Conservation (phyloP, 2,888 invertebrate species). For the Spodoptera exigua region DNA sequence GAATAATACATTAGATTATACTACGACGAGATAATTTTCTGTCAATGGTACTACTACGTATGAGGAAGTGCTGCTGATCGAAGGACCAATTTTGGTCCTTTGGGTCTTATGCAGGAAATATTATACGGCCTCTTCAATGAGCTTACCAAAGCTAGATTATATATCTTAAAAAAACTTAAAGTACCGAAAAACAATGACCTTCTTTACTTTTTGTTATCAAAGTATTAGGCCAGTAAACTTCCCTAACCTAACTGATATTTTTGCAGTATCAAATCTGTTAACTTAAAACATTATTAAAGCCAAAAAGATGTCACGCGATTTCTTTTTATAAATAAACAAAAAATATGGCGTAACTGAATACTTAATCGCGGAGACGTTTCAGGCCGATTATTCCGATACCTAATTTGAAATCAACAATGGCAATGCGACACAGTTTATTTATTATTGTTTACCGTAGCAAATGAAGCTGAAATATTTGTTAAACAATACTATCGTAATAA, state of each 20-base stretch:
- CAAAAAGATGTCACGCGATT: conserved; percentile 11
- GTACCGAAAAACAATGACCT: no score
- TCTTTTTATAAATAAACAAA: conserved; percentile 18
- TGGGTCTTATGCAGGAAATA: no score
- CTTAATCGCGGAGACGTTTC: conserved; percentile 24
- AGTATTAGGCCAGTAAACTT: no score
- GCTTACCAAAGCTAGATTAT: no score
- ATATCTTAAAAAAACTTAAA: no score
- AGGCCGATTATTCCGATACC: conserved; percentile 29
- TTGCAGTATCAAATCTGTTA: no score
- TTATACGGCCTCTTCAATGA: no score
- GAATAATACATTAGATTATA: conserved; percentile 11
- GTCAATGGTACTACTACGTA: no score
- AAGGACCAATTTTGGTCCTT: conserved; percentile 3
- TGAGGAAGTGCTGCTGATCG: not conserved
- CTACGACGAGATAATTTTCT: no score
- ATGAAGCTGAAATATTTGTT: not conserved
- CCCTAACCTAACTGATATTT: no score
- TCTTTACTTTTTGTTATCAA: no score
- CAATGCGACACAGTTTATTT: conserved; percentile 7
- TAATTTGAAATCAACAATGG: conserved; percentile 46
- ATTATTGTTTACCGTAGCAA: conserved; percentile 1
- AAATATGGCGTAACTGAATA: conserved; percentile 17
- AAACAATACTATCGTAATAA: no score
- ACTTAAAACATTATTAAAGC: not conserved